These are phyloP conservation scores for Actias luna DNA, from an alignment of 2,888 invertebrate genomes.

Conservation along the genomic window DNA sequence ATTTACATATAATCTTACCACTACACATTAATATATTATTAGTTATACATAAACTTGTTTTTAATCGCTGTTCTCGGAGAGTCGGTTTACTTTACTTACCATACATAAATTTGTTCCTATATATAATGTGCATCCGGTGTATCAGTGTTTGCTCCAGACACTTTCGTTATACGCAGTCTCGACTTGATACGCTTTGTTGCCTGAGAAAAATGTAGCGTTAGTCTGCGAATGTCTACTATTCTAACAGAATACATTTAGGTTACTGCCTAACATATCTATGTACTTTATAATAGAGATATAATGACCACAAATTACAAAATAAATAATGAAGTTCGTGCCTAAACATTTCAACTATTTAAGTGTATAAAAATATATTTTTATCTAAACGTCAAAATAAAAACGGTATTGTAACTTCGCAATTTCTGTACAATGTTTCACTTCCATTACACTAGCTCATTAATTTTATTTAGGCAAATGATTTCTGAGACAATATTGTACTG, in stretches of 20 bases:
- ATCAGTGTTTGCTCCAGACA: conserved; percentile 1
- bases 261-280: not conserved
- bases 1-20: too few species aligned
- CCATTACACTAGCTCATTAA: too few species aligned
- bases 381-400: not conserved
- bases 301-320: not conserved
- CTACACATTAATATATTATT: too few species aligned
- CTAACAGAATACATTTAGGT: not conserved
- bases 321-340: not conserved
- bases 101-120: too few species aligned
- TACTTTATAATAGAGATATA: not conserved
- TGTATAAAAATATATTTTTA: too few species aligned
- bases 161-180: conserved; percentile 26
- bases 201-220: conserved; percentile 65
- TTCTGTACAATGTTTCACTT: too few species aligned
- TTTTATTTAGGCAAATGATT: too few species aligned
- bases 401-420: too few species aligned
- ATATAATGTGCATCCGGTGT: not conserved
- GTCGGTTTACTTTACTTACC: not conserved
- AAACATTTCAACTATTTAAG: too few species aligned
- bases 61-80: not conserved
- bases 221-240: conserved; percentile 28
- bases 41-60: too few species aligned
- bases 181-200: conserved; percentile 61
- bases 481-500: too few species aligned